A percentile compares a stretch with the other conserved stretches of the same genome.
Evolutionary conservation across 2,888 invertebrate genomes (phyloP).

Genomic region (Acholoe squamosa): DNA sequence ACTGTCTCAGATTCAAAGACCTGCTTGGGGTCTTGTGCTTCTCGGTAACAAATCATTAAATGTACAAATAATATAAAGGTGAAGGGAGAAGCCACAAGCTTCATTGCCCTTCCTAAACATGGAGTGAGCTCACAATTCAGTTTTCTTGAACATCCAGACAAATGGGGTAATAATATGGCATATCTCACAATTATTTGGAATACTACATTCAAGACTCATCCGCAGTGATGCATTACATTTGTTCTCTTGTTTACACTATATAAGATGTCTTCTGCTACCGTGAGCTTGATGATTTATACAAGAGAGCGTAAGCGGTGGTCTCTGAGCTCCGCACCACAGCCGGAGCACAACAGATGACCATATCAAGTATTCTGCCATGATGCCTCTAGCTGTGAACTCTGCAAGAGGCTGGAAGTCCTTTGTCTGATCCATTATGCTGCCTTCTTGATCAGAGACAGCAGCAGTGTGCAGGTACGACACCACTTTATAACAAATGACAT

Average conservation of each 20-base stretch:
- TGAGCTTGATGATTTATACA: slow-evolving; percentile 17
- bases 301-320: background rate
- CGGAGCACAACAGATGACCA: background rate
- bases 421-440: background rate
- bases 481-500: background rate
- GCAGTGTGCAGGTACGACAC: background rate
- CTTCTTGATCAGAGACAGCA: background rate
- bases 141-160: slow-evolving; percentile 43
- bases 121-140: background rate
- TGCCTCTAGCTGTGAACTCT: background rate
- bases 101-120: background rate
- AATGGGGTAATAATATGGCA: background rate
- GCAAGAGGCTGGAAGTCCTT: slow-evolving; percentile 45
- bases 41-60: slow-evolving; percentile 13
- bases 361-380: slow-evolving; percentile 9
- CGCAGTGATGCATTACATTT: background rate
- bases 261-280: background rate
- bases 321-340: background rate
- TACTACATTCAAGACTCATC: slow-evolving; percentile 27
- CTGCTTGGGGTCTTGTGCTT: background rate
- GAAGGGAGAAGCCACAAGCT: slow-evolving; percentile 20
- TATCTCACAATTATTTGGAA: slow-evolving; percentile 29
- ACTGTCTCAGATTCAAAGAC: slow-evolving; percentile 28
- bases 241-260: background rate
- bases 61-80: slow-evolving; percentile 42